Percentiles rank a stretch among this genome's conserved stretches.
Evolutionary conservation across 2,113 vertebrate species (phyloP).

Genomic region (Stigmatopora nigra): DNA sequence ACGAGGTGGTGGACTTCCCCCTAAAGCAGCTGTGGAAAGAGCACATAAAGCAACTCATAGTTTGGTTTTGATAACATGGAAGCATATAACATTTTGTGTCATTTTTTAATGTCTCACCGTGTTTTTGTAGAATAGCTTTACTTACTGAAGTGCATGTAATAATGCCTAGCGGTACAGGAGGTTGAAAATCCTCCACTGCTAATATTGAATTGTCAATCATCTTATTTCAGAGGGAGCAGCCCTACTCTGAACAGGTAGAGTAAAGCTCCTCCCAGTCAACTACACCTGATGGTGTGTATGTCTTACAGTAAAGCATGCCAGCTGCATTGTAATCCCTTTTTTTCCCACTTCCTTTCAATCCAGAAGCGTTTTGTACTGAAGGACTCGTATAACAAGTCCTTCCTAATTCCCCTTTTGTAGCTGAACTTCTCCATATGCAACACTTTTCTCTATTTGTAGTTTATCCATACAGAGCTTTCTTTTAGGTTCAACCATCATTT

Average conservation of each 20-base stretch:
- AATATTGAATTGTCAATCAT: constrained; percentile 66
- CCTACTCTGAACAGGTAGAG: constrained; percentile 76
- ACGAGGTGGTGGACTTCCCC: neutral
- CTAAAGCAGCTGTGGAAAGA: neutral
- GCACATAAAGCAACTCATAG: neutral
- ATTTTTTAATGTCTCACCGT: constrained; percentile 25
- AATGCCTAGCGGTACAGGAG: constrained; percentile 25
- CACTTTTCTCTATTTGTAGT: constrained; percentile 19
- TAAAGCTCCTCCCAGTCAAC: constrained; percentile 58
- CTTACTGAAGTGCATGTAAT: constrained; percentile 23
- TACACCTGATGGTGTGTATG: constrained; percentile 43
- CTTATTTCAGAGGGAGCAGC: constrained; percentile 77
- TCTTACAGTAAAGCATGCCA: constrained; percentile 63
- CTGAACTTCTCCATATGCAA: constrained; percentile 12
- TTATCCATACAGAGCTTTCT: constrained; percentile 28
- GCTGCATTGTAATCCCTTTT: constrained; percentile 44
- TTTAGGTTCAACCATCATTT: constrained; percentile 15
- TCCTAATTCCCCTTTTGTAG: constrained; percentile 27
- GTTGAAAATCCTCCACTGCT: constrained; percentile 47
- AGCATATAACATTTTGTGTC: neutral
- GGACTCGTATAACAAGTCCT: constrained; percentile 39
- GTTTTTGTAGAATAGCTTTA: constrained; percentile 25
- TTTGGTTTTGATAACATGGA: neutral
- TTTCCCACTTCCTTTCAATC: constrained; percentile 8
- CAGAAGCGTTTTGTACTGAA: constrained; percentile 17